A percentile compares a stretch with the other conserved stretches of the same genome.
phyloP scores from a whole-genome alignment of 2,888 invertebrate genomes.

The Fissipunctia ypsillon region DNA sequence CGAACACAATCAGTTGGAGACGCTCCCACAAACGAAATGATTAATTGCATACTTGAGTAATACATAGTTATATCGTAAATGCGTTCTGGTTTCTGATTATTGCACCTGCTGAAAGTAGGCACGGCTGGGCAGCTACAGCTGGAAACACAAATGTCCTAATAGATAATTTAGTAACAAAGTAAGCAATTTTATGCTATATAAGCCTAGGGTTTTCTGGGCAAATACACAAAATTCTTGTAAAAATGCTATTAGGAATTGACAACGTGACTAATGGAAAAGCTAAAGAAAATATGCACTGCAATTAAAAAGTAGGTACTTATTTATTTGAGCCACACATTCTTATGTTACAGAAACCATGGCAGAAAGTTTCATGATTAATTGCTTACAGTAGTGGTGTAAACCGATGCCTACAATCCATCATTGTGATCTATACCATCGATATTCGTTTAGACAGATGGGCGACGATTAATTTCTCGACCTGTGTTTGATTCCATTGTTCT shows the following conservation, averaged over 20 bases:
- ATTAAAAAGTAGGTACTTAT: conserved; percentile 14
- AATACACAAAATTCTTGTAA: not conserved
- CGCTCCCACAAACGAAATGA: conserved; percentile 69
- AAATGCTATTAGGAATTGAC: conserved; percentile 7
- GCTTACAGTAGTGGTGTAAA: conserved; percentile 34
- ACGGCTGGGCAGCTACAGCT: conserved; percentile 27
- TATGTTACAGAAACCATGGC: conserved; percentile 23
- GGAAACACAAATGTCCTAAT: conserved; percentile 43
- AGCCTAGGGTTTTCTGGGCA: not conserved
- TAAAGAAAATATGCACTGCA: conserved; percentile 8
- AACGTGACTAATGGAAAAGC: not conserved
- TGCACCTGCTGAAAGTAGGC: conserved; percentile 66
- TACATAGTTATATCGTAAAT: conserved; percentile 61
- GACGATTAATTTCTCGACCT: conserved; percentile 55
- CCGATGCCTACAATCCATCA: conserved; percentile 54
- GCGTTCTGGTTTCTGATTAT: conserved; percentile 72
- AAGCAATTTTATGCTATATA: conserved; percentile 34
- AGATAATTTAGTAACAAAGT: conserved; percentile 26
- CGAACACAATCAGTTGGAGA: conserved; percentile 73
- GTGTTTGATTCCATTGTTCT: conserved; percentile 69
- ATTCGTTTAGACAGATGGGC: conserved; percentile 49
- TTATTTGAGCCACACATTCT: conserved; percentile 1
- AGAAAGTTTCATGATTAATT: conserved; percentile 33
- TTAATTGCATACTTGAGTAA: conserved; percentile 71
- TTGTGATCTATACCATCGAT: conserved; percentile 50